Evolutionary conservation across 2,888 invertebrate species (phyloP), one percentile per base, ranked within the genome.

Genomic region (Pyrrhosoma nymphula): DNA sequence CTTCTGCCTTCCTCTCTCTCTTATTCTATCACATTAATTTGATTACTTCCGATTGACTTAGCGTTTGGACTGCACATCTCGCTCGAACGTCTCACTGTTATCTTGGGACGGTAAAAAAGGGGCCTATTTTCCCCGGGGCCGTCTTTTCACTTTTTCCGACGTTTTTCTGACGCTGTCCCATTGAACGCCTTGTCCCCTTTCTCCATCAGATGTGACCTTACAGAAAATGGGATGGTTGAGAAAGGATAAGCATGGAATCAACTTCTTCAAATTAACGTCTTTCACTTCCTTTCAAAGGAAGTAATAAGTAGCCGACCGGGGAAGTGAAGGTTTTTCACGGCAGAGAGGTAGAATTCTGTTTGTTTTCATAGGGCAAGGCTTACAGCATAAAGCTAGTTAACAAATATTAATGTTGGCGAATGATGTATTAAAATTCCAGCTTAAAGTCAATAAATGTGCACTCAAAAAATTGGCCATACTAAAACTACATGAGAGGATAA

Each of bases 31-130:
- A 30, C 56, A 88, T 35, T 88, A 88, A 95, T 88, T 95, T 63
- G 69, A 69, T 93, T 93, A 69, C 93, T 75, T 30, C 93, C 63
- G 69, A 93, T 93, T 69, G 93, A 93, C 93, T 93, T 93, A 93
- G 75, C 39, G 47, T n/a, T 69, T n/a, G 75, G 82, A 82, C 30
- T 47, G 91, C 63, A 26, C 91, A 30, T 91, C 91, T n/a, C n/a
- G 63, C 35, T 16, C 0, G 2, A 35, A 35, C 30, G 35, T 35
- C 82, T 82, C 30, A 18, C 82, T 82, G 82, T 82, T 82, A 82
- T 82, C 82, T 35, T n/a, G 2, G 3, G 35, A 18, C 30, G 0
- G n/a, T n/a, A 35, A 82, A 35, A 82, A 82, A 16, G 82, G n/a
- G 4, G 35, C 30, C 30, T 3, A 23, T 82, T 82, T 82, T 82